Conservation (phyloP, 2,888 invertebrate genomes). For the Notodromas monacha region DNA sequence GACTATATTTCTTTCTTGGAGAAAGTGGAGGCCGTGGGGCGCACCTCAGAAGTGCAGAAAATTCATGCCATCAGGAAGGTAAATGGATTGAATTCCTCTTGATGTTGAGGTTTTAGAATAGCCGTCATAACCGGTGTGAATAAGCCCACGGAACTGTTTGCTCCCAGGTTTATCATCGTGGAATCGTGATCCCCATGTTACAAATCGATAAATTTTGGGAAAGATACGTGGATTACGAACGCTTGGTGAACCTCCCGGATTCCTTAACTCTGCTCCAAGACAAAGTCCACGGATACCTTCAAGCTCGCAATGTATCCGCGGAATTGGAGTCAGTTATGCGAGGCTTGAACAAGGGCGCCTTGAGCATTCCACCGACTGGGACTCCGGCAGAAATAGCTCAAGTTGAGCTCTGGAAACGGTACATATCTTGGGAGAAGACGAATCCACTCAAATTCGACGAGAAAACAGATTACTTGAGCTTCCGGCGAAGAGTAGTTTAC, state of each 20-base stretch:
- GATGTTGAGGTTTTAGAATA: no score
- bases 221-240: constrained; percentile 87
- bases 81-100: no score
- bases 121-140: no score
- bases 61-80: constrained; percentile 88
- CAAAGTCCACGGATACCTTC: constrained; percentile 83
- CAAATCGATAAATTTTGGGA: constrained; percentile 63
- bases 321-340: constrained; percentile 78
- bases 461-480: constrained; percentile 70
- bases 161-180: constrained; percentile 85
- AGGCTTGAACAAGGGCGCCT: constrained; percentile 73
- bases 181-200: constrained; percentile 79
- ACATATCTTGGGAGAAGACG: constrained; percentile 80
- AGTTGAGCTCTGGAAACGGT: constrained; percentile 95
- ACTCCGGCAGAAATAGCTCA: constrained; percentile 68
- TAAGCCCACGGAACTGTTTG: no score
- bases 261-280: constrained; percentile 96
- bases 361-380: constrained; percentile 78
- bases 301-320: constrained; percentile 74
- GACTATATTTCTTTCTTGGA: constrained; percentile 90
- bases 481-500: constrained; percentile 82
- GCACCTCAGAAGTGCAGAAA: constrained; percentile 96
- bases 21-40: constrained; percentile 80
- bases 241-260: constrained; percentile 51
- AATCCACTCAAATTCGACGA: constrained; percentile 84